Percentiles rank a stretch among this genome's conserved stretches.
These are phyloP conservation scores for Portevinia maculata DNA, from an alignment of 2,888 invertebrate species.

Conservation along the genomic window DNA sequence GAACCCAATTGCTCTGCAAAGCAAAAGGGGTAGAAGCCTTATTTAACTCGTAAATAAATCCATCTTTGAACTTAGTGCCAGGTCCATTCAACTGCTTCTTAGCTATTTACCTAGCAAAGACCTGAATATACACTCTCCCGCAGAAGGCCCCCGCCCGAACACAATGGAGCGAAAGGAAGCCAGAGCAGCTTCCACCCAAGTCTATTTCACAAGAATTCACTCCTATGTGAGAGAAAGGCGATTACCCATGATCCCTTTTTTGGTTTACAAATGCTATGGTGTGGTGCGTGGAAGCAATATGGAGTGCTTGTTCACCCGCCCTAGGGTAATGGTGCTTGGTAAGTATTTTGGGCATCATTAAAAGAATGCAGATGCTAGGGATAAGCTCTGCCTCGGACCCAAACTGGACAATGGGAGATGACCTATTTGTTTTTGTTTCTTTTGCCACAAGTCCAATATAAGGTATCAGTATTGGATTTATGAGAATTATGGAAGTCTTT, in stretches of 20 bases:
- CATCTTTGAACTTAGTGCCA: slow-evolving; percentile 71
- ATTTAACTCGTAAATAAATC: slow-evolving; percentile 65
- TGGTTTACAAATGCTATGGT: slow-evolving; percentile 67
- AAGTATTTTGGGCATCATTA: slow-evolving; percentile 72
- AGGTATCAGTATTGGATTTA: background rate
- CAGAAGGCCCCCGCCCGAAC: slow-evolving; percentile 4
- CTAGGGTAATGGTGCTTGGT: slow-evolving; percentile 64
- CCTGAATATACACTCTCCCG: background rate
- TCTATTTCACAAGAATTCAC: slow-evolving; percentile 74
- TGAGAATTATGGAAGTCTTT: background rate
- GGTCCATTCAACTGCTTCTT: slow-evolving; percentile 63
- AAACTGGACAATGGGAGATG: slow-evolving; percentile 63
- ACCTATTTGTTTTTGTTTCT: slow-evolving; percentile 36
- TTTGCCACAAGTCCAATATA: background rate
- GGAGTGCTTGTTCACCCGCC: slow-evolving; percentile 53
- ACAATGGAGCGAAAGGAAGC: slow-evolving; percentile 51
- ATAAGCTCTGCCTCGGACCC: slow-evolving; percentile 68
- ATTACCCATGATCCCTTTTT: slow-evolving; percentile 74
- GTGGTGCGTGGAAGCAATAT: slow-evolving; percentile 2
- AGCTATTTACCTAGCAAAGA: slow-evolving; percentile 21
- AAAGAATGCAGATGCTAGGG: slow-evolving; percentile 73
- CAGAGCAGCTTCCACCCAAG: slow-evolving; percentile 68
- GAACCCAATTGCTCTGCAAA: slow-evolving; percentile 9
- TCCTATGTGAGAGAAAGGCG: slow-evolving; percentile 73
- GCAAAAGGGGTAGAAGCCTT: slow-evolving; percentile 20